Base-by-base conservation (phyloP, 1,140 invertebrate species). In the Popillia japonica region DNA sequence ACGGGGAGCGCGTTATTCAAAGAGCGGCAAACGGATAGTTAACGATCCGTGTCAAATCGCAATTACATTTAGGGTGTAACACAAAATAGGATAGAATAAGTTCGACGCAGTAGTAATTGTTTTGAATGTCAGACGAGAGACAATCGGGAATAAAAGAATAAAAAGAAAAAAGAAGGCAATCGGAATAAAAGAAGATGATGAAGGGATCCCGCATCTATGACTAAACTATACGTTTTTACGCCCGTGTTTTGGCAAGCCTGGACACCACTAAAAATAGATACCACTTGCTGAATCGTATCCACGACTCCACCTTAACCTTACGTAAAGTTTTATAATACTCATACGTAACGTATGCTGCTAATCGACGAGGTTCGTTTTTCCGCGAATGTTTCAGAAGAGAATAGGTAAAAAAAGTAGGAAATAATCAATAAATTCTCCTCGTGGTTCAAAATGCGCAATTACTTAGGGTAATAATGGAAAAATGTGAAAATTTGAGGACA, bases 161-260 rank as follows among this genome's bases (percentile, higher is more conserved):
- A 14, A 34, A 41, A 8, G 40, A 76, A 0, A 48, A 48, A 55
- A 40, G 41, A 79, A 79, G 76, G 75, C 76, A 80, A 80, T 80
- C 6, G 11, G 22, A 22, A n/a, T 55, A n/a, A 55, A 68, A 68
- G 20, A 44, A 75, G 78, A 73, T 22, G 55, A 59, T 73, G 75
- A 75, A 61, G 79, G 76, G 80, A 83, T 81, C 80, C 80, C 80
- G 80, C 72, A 55, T 68, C 78, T 78, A 82, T 83, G 81, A 83
- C 81, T 83, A 83, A 34, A 83, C 80, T 72, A 68, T 17, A 55
- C 48, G 17, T 22, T 23, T 34, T 78, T 81, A 75, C 72, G 79
- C 75, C 79, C 77, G 81, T 80, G 77, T 83, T 83, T 83, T 83
- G 79, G 83, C 83, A 82, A 83, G 78, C 72, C 72, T 76, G 59